phyloP scores from a whole-genome alignment of 2,888 invertebrate genomes.

The Chloromyia formosa region DNA sequence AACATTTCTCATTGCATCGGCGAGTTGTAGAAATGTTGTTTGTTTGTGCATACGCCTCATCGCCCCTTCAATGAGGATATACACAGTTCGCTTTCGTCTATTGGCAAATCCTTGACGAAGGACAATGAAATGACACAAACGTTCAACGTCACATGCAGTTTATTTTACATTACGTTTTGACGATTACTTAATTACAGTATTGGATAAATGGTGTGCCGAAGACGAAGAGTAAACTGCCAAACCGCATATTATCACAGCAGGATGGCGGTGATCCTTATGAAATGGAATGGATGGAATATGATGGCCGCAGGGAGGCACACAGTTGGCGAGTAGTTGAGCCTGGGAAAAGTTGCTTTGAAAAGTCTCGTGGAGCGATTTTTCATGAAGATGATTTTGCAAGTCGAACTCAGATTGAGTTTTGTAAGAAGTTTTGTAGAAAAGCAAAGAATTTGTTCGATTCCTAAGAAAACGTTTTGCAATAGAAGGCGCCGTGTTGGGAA shows the following conservation, averaged over 20 bases:
- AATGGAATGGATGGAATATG: not conserved
- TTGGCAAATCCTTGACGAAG: conserved; percentile 32
- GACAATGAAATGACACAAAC: conserved; percentile 41
- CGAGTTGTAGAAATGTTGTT: conserved; percentile 22
- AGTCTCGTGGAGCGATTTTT: conserved; percentile 1
- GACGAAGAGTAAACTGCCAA: conserved; percentile 47
- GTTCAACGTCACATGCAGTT: conserved; percentile 47
- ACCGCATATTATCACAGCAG: conserved; percentile 54
- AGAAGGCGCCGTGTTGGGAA: no score
- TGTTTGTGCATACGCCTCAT: conserved; percentile 25
- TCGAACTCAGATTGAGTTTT: no score
- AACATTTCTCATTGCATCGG: not conserved
- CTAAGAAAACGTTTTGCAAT: no score
- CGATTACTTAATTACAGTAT: conserved; percentile 48
- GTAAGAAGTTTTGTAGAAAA: no score
- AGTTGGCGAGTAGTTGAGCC: not conserved
- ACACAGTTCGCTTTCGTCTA: not conserved
- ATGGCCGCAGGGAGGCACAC: no score
- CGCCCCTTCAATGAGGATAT: not conserved
- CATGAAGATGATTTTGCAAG: no score
- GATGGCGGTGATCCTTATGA: conserved; percentile 36
- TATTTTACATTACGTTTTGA: conserved; percentile 1
- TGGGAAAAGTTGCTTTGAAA: conserved; percentile 35
- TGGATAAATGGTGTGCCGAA: conserved; percentile 47
- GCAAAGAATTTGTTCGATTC: no score